These are phyloP conservation scores for Urocyon cinereoargenteus DNA, from an alignment of 2,797 vertebrate species.

Conservation along the genomic window DNA sequence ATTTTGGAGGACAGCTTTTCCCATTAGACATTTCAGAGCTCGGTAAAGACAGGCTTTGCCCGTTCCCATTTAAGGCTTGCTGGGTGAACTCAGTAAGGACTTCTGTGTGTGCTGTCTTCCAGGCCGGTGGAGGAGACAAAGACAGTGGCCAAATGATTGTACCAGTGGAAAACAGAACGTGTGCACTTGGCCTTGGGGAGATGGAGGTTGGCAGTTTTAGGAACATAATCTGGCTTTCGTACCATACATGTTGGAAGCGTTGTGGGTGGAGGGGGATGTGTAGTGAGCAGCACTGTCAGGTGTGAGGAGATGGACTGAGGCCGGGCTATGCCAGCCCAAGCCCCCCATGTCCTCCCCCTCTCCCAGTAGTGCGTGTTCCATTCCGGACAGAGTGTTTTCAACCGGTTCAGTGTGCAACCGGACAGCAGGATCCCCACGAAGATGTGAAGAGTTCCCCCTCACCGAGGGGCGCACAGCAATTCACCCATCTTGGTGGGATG, in stretches of 20 bases:
- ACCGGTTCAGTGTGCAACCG: background rate
- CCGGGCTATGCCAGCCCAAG: background rate
- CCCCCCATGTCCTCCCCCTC: background rate
- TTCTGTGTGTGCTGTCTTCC: background rate
- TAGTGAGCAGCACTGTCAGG: background rate
- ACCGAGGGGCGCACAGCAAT: background rate
- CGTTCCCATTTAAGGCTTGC: background rate
- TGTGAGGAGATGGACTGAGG: background rate
- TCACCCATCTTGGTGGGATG: background rate
- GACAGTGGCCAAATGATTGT: background rate
- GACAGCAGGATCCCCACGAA: background rate
- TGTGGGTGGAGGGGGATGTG: no score
- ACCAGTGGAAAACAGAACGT: fast-evolving
- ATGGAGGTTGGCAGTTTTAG: background rate
- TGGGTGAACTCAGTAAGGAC: background rate
- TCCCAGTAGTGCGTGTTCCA: background rate
- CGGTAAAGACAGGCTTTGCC: background rate
- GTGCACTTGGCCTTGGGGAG: background rate
- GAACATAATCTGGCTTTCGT: background rate
- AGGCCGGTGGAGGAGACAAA: background rate
- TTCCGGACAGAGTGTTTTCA: background rate
- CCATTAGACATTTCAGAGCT: background rate
- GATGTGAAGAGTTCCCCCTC: background rate
- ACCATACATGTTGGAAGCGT: background rate
- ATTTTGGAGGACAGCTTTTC: background rate